These are phyloP conservation scores for Syngnathus rostellatus DNA, from an alignment of 2,797 vertebrate genomes.

Conservation along the genomic window DNA sequence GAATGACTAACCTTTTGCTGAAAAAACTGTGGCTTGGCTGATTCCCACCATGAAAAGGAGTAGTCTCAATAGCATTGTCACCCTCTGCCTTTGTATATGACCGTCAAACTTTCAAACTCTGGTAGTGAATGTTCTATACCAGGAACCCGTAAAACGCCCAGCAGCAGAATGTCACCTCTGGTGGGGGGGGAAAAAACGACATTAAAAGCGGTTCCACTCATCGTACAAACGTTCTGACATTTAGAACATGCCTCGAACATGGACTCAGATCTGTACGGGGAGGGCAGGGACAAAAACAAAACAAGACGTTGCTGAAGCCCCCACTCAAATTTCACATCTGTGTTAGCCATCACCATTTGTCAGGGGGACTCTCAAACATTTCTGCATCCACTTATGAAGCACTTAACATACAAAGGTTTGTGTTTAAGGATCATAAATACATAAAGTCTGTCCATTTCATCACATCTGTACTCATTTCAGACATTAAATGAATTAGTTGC, in stretches of 20 bases:
- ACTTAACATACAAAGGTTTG: slow-evolving; percentile 17
- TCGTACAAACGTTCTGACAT: no score
- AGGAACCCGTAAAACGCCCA: slow-evolving; percentile 20
- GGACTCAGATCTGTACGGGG: not conserved
- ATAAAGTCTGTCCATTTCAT: not conserved
- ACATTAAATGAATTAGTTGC: not conserved
- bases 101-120: slow-evolving; percentile 48
- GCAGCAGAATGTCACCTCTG: slow-evolving; percentile 21
- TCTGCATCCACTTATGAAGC: slow-evolving; percentile 47
- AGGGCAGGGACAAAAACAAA: not conserved
- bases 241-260: not conserved
- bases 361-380: slow-evolving; percentile 61
- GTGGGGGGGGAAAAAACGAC: slow-evolving; percentile 5
- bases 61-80: slow-evolving; percentile 44
- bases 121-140: slow-evolving; percentile 31
- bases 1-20: slow-evolving; percentile 60
- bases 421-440: not conserved
- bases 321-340: slow-evolving; percentile 71
- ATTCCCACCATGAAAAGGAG: slow-evolving; percentile 57
- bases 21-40: slow-evolving; percentile 28
- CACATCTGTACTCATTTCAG: not conserved
- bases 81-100: slow-evolving; percentile 32
- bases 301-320: slow-evolving; percentile 24
- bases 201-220: not conserved
- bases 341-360: slow-evolving; percentile 63